Conservation (phyloP, 2,797 vertebrate species). For the Malacoctenus gilli region DNA sequence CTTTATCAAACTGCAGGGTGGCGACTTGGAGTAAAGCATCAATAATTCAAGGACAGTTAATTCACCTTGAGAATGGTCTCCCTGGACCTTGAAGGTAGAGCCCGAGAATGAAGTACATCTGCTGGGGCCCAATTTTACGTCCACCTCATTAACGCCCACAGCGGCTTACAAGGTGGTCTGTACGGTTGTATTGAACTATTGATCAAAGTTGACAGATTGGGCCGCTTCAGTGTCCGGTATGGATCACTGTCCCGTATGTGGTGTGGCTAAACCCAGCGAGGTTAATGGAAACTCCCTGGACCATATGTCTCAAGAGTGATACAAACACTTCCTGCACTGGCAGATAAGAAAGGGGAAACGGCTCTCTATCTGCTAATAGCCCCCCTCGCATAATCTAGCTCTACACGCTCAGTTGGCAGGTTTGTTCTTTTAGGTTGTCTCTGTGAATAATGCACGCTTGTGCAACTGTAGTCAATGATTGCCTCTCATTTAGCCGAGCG, state of each 20-base stretch:
- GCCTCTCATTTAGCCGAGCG: slow-evolving; percentile 20
- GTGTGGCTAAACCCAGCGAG: slow-evolving; percentile 17
- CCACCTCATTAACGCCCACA: slow-evolving; percentile 28
- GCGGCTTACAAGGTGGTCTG: slow-evolving; percentile 1
- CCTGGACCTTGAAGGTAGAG: slow-evolving; percentile 23
- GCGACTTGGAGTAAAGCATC: slow-evolving; percentile 56
- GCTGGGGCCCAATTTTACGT: slow-evolving; percentile 24
- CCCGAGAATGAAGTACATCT: slow-evolving; percentile 25
- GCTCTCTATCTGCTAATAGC: slow-evolving; percentile 3
- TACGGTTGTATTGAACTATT: slow-evolving; percentile 35
- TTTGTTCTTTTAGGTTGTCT: slow-evolving; percentile 22
- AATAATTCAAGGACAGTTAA: slow-evolving; percentile 75
- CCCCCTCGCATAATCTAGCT: background rate
- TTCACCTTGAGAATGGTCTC: slow-evolving; percentile 68
- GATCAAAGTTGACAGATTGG: slow-evolving; percentile 37
- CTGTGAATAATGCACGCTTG: slow-evolving; percentile 45
- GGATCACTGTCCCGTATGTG: slow-evolving; percentile 7
- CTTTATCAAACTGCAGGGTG: slow-evolving; percentile 40
- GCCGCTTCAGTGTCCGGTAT: slow-evolving; percentile 22
- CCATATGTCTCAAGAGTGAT: slow-evolving; percentile 21
- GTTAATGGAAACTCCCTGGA: slow-evolving; percentile 43
- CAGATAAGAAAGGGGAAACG: slow-evolving; percentile 25
- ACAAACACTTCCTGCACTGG: slow-evolving; percentile 15
- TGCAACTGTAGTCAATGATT: slow-evolving; percentile 25
- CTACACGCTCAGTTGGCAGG: slow-evolving; percentile 6